These are phyloP conservation scores for Synanthedon myopaeformis DNA, from an alignment of 2,888 invertebrate genomes.

Conservation along the genomic window DNA sequence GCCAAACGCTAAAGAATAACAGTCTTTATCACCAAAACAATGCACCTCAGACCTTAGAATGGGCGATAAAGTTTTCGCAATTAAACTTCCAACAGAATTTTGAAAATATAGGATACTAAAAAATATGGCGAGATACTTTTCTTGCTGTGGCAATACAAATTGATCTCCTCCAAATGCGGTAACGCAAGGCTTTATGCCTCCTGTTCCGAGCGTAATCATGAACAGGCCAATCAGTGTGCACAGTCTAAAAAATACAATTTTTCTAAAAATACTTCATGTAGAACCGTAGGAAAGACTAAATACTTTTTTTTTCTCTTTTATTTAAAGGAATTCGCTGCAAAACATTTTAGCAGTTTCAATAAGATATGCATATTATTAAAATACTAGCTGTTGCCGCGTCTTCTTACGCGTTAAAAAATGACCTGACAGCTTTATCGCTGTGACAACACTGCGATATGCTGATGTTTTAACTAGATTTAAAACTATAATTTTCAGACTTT, in stretches of 20 bases:
- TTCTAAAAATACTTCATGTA: neutral
- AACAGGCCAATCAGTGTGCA: slow-evolving; percentile 76
- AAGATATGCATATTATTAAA: too few relatives aligned
- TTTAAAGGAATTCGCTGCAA: too few relatives aligned
- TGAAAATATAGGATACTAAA: slow-evolving; percentile 84
- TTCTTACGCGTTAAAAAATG: too few relatives aligned
- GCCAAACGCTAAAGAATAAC: slow-evolving; percentile 80
- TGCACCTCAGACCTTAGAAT: slow-evolving; percentile 75
- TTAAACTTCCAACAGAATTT: slow-evolving; percentile 74
- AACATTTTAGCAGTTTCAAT: too few relatives aligned
- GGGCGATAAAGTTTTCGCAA: slow-evolving; percentile 81
- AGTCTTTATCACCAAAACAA: slow-evolving; percentile 76
- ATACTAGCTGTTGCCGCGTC: too few relatives aligned
- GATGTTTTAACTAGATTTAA: too few relatives aligned
- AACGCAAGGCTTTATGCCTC: slow-evolving; percentile 87
- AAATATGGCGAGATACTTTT: slow-evolving; percentile 74
- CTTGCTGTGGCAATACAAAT: slow-evolving; percentile 74
- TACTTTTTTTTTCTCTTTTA: too few relatives aligned
- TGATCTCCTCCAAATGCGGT: slow-evolving; percentile 87
- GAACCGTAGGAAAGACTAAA: neutral
- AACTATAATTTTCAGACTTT: too few relatives aligned
- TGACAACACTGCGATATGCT: too few relatives aligned
- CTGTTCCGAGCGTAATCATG: slow-evolving; percentile 80
- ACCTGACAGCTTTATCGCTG: too few relatives aligned
- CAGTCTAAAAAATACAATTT: slow-evolving; percentile 35